These are phyloP conservation scores for Leptinotarsa lineolata DNA, from an alignment of 1,140 invertebrate genomes.

Conservation along the genomic window DNA sequence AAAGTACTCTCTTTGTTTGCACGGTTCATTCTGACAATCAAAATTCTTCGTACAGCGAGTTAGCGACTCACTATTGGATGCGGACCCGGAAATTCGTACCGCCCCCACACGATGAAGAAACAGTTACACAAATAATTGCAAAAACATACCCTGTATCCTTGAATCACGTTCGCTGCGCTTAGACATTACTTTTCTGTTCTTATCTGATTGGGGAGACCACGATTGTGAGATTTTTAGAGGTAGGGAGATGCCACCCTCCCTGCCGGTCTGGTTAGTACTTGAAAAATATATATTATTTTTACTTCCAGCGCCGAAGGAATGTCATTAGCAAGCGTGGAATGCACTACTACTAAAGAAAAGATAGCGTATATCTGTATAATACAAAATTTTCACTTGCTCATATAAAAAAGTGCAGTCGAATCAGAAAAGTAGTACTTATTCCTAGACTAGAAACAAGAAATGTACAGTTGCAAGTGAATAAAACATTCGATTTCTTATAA, in stretches of 20 bases:
- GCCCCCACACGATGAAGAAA: slow-evolving; percentile 59
- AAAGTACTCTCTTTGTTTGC: too few species aligned
- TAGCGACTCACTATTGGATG: slow-evolving; percentile 37
- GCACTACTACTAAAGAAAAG: slow-evolving; percentile 46
- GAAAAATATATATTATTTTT: slow-evolving; percentile 38
- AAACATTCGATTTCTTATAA: too few species aligned
- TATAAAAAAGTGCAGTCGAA: slow-evolving; percentile 5
- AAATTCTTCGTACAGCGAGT: slow-evolving; percentile 26
- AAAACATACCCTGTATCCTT: slow-evolving; percentile 74
- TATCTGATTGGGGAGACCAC: slow-evolving; percentile 51
- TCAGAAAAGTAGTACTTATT: not conserved
- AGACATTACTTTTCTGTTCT: slow-evolving; percentile 55
- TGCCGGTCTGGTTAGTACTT: slow-evolving; percentile 37
- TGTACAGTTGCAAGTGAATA: too few species aligned
- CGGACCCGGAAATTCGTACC: slow-evolving; percentile 44
- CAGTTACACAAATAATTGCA: slow-evolving; percentile 71
- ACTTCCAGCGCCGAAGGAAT: slow-evolving; percentile 48
- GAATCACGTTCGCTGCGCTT: slow-evolving; percentile 66
- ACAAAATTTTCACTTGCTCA: slow-evolving; percentile 19
- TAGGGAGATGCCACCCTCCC: slow-evolving; percentile 38
- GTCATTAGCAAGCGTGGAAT: slow-evolving; percentile 50
- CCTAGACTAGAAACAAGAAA: not conserved
- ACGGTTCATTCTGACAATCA: not conserved
- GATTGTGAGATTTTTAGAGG: slow-evolving; percentile 29
- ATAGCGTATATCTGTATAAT: slow-evolving; percentile 25